Conservation (phyloP, 2,888 invertebrate species). For the Pemphredon lugubris region DNA sequence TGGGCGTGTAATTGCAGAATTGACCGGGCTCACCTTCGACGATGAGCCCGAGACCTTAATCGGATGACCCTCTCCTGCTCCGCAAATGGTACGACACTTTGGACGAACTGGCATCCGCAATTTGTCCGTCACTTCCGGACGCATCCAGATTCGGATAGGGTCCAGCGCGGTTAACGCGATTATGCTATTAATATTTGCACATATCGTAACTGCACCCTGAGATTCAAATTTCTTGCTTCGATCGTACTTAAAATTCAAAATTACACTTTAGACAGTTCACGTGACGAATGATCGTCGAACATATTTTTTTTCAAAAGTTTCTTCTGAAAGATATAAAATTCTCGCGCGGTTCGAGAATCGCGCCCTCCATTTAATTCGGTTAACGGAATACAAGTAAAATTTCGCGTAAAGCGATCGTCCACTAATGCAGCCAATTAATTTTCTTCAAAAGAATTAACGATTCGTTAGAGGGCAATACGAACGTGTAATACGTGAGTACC, state of each 20-base stretch:
- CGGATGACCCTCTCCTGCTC: slow-evolving; percentile 40
- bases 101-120: slow-evolving; percentile 44
- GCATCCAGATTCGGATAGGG: slow-evolving; percentile 4
- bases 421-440: no score
- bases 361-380: no score
- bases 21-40: slow-evolving; percentile 52
- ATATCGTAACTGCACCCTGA: not conserved
- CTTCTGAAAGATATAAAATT: no score
- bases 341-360: no score
- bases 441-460: no score
- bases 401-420: no score
- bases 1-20: slow-evolving; percentile 61
- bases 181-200: not conserved
- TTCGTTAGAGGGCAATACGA: slow-evolving; percentile 33
- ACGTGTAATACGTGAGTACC: slow-evolving; percentile 35
- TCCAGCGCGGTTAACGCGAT: slow-evolving; percentile 8
- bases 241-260: no score
- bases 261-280: no score
- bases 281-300: no score
- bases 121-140: slow-evolving; percentile 44
- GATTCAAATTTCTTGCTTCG: not conserved
- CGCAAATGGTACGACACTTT: slow-evolving; percentile 34
- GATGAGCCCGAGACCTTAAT: slow-evolving; percentile 50
- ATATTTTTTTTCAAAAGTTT: no score
- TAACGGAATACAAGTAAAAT: no score